phyloP scores from a whole-genome alignment of 2,888 invertebrate genomes.

The Agriopis leucophaearia region DNA sequence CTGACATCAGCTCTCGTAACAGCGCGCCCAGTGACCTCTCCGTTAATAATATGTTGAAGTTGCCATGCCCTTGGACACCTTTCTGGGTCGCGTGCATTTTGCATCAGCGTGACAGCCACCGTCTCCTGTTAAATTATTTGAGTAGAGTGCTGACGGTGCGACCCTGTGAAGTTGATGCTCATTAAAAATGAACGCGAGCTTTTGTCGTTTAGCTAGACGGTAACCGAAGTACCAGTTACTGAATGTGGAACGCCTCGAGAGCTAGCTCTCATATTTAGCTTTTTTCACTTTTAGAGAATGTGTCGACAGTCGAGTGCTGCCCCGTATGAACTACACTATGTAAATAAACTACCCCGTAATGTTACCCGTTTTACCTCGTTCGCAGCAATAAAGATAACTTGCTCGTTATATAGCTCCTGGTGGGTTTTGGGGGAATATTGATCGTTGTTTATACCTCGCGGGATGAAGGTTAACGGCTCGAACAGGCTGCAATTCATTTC shows the following conservation, averaged over 20 bases:
- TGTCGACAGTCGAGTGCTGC: constrained; percentile 26
- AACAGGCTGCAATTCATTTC: constrained; percentile 21
- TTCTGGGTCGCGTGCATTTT: constrained; percentile 46
- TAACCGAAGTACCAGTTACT: constrained; percentile 36
- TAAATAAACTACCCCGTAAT: constrained; percentile 16
- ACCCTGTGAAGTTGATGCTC: constrained; percentile 51
- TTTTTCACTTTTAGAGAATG: constrained; percentile 47
- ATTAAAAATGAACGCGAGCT: constrained; percentile 65
- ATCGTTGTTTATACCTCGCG: constrained; percentile 28
- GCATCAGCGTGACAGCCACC: constrained; percentile 27
- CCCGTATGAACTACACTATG: constrained; percentile 8
- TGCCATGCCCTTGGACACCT: constrained; percentile 45
- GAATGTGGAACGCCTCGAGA: constrained; percentile 66
- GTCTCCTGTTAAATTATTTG: constrained; percentile 46
- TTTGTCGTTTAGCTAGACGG: constrained; percentile 58
- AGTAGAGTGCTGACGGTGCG: constrained; percentile 35
- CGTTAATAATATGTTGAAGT: constrained; percentile 38
- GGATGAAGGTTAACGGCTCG: constrained; percentile 22
- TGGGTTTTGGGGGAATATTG: constrained; percentile 31
- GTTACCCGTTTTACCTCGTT: constrained; percentile 3
- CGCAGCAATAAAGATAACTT: constrained; percentile 24
- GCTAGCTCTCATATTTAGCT: constrained; percentile 53
- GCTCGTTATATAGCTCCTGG: constrained; percentile 14
- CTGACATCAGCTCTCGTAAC: constrained; percentile 67
- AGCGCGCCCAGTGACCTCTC: constrained; percentile 48